phyloP scores from a whole-genome alignment of 1,140 invertebrate species.

The Pseudomyrmex concolor region DNA sequence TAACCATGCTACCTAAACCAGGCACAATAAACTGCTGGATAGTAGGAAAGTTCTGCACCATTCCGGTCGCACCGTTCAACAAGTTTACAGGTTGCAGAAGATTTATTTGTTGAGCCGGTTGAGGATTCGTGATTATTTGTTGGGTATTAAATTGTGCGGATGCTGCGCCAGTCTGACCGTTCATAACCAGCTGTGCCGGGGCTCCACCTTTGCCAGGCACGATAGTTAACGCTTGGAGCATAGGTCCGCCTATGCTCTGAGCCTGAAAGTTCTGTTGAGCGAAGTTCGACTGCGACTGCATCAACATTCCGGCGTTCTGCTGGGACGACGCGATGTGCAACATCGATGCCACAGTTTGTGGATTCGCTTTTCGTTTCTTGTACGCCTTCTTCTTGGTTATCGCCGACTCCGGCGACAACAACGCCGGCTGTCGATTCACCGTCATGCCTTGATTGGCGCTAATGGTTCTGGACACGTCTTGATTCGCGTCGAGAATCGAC shows the following conservation, averaged over 20 bases:
- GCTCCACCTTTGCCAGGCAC: conserved; percentile 90
- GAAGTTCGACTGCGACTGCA: conserved; percentile 83
- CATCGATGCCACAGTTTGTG: conserved; percentile 90
- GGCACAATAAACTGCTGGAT: conserved; percentile 94
- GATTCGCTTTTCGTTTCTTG: conserved; percentile 90
- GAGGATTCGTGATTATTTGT: conserved; percentile 89
- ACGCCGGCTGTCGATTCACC: conserved; percentile 85
- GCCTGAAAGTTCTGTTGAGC: conserved; percentile 84
- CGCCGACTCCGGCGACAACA: conserved; percentile 89
- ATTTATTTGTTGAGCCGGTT: conserved; percentile 91
- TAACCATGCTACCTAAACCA: conserved; percentile 91
- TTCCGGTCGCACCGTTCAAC: conserved; percentile 89
- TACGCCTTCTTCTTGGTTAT: conserved; percentile 88
- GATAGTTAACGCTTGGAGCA: conserved; percentile 91
- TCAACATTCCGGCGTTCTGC: conserved; percentile 85
- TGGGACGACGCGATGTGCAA: conserved; percentile 89
- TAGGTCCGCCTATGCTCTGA: conserved; percentile 85
- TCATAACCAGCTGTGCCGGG: conserved; percentile 90
- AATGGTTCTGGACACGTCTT: conserved; percentile 84
- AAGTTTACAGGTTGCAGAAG: conserved; percentile 92
- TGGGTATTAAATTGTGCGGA: conserved; percentile 88
- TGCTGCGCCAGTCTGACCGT: conserved; percentile 87
- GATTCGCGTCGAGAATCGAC: conserved; percentile 84
- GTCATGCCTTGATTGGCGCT: conserved; percentile 83
- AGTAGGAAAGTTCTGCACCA: conserved; percentile 91